Evolutionary conservation across 37 sponge, comb jelly and placozoan species (phyloP), one percentile per base, ranked within the genome.

Genomic region (Haliclona indistincta): DNA sequence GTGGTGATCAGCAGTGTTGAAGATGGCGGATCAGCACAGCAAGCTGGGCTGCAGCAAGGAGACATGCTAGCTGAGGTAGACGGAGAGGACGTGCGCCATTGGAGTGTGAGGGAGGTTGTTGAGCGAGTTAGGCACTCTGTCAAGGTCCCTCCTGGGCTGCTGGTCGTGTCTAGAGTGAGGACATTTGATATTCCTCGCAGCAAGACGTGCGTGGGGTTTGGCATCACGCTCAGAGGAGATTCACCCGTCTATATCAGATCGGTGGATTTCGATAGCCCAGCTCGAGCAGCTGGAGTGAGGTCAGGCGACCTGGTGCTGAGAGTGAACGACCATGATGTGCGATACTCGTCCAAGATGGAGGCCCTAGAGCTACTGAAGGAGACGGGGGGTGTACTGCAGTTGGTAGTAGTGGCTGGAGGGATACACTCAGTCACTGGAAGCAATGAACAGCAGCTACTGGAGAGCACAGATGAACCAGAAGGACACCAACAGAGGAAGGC

Each of bases 221-320:
- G 89, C 13, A 6, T 93, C 56, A 93, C 89, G 5, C 30, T 93
- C 7, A 70, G 94, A 8, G 94, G 94, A 10, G 77, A 88, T 61
- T 51, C 56, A 29, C 94, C 94, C 7, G 86, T 93, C 35, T 93
- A 77, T 65, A 74, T 93, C 4, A 77, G 94, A 35, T 82, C 89
- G 34, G 94, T 93, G n/a, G 94, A 93, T 53, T 84, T 88, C 56
- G 56, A 44, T 44, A 85, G 86, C 63, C 61, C 77, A 0, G 94
- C 86, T 25, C 44, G 89, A 17, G 6, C 53, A 20, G 89, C 86
- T 17, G 94, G 94, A 10, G 17, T 93, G 39, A 81, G 89, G 38
- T 93, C 94, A 4, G 94, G 94, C n/a, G 94, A 93, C 61, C 74
- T 93, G n/a, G 38, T 93, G 39, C 63, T 93, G 63, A 86, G 88